Conservation (phyloP, 2,797 vertebrate genomes). For the Esox lucius region DNA sequence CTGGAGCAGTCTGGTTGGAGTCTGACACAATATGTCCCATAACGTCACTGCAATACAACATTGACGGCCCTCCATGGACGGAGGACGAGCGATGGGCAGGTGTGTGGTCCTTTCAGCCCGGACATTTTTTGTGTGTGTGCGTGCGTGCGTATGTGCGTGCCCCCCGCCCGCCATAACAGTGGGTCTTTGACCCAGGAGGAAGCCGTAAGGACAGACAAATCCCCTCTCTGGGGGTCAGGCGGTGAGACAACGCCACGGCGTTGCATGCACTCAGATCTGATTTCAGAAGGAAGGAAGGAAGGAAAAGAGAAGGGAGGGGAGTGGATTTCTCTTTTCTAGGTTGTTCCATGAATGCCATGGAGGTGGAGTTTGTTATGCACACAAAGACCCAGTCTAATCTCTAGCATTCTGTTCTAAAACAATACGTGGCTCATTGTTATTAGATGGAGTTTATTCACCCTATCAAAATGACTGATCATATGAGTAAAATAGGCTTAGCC, state of each 20-base stretch:
- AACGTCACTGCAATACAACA: not conserved
- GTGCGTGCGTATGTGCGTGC: not conserved
- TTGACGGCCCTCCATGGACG: not conserved
- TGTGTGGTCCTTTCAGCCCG: too few species aligned
- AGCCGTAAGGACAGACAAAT: constrained; percentile 63
- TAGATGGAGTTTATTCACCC: not conserved
- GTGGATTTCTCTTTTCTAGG: constrained; percentile 62
- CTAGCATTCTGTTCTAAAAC: constrained; percentile 19
- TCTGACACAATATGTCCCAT: not conserved
- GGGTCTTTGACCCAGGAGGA: constrained; percentile 58
- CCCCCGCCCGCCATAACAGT: too few species aligned
- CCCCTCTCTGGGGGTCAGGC: constrained; percentile 60
- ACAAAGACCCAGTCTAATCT: constrained; percentile 12
- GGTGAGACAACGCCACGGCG: constrained; percentile 55
- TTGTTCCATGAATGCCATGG: constrained; percentile 60
- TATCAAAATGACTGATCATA: not conserved
- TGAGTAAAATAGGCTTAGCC: not conserved
- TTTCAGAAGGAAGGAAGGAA: constrained; percentile 68
- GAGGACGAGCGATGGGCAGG: not conserved
- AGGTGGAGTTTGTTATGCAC: constrained; percentile 57
- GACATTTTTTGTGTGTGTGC: not conserved
- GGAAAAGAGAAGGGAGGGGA: constrained; percentile 75
- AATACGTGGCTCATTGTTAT: not conserved
- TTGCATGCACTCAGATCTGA: constrained; percentile 65
- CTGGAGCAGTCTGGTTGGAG: too few species aligned